A percentile compares a stretch with the other conserved stretches of the same genome.
These are phyloP conservation scores for Ophraella communa DNA, from an alignment of 2,888 invertebrate species.

Conservation along the genomic window DNA sequence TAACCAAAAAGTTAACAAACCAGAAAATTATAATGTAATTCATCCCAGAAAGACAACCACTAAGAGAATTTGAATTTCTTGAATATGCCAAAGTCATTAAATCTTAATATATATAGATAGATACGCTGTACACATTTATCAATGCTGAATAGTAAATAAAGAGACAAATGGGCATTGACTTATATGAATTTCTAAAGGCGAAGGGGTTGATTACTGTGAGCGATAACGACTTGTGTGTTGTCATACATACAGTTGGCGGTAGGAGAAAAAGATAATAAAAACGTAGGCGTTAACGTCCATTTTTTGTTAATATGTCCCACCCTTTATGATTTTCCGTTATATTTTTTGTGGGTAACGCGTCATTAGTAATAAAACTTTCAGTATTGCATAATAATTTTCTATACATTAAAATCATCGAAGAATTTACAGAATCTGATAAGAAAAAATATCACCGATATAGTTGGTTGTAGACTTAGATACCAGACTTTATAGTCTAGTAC, in stretches of 20 bases:
- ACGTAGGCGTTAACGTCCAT: background rate
- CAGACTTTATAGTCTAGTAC: too few relatives aligned
- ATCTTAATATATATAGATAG: background rate
- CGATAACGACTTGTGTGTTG: background rate
- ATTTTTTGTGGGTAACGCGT: background rate
- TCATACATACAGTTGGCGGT: background rate
- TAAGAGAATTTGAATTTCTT: too few relatives aligned
- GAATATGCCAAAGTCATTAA: background rate
- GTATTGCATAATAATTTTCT: too few relatives aligned
- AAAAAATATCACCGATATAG: too few relatives aligned
- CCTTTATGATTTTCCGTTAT: background rate
- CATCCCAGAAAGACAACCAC: too few relatives aligned
- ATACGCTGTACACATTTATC: background rate
- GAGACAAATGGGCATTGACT: background rate
- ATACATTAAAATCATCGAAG: too few relatives aligned
- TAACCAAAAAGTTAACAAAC: too few relatives aligned
- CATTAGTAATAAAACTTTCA: background rate
- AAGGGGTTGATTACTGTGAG: background rate
- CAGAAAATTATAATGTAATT: too few relatives aligned
- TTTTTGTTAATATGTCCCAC: background rate
- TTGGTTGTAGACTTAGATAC: too few relatives aligned
- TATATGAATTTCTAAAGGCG: constrained; percentile 3
- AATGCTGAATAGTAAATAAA: background rate
- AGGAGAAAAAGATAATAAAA: background rate
- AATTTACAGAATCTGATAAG: too few relatives aligned